phyloP scores from a whole-genome alignment of 2,113 vertebrate genomes.

The Turdus rufiventris region DNA sequence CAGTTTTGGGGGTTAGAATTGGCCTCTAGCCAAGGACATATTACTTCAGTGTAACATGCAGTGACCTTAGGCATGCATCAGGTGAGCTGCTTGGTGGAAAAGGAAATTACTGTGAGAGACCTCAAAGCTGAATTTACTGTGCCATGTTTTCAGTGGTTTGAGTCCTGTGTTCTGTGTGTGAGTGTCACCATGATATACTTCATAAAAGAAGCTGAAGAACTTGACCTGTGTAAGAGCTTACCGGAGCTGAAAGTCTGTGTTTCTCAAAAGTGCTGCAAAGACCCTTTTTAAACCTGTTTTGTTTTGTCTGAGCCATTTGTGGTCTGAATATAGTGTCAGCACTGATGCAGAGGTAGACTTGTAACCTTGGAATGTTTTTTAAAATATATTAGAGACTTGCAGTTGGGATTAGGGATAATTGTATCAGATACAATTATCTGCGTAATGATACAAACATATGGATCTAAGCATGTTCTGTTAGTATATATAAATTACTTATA shows the following conservation, averaged over 20 bases:
- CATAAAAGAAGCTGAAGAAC: neutral
- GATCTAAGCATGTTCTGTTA: neutral
- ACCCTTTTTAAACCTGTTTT: neutral
- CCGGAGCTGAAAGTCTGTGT: neutral
- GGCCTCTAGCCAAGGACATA: neutral
- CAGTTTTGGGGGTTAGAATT: neutral
- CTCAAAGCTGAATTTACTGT: neutral
- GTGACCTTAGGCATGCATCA: neutral
- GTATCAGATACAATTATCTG: neutral
- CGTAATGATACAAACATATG: neutral
- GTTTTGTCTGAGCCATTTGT: neutral
- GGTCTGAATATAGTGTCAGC: neutral
- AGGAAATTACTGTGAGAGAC: neutral
- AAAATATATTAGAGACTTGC: neutral
- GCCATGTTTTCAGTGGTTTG: neutral
- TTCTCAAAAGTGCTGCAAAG: neutral
- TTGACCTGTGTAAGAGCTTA: neutral
- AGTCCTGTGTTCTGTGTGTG: neutral
- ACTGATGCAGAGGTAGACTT: neutral
- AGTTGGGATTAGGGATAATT: neutral
- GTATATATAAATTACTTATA: neutral
- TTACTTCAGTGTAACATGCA: accelerated
- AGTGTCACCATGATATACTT: neutral
- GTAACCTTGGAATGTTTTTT: neutral
- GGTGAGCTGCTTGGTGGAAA: neutral